Conservation (phyloP, 2,797 vertebrate species). For the Pristis pectinata region DNA sequence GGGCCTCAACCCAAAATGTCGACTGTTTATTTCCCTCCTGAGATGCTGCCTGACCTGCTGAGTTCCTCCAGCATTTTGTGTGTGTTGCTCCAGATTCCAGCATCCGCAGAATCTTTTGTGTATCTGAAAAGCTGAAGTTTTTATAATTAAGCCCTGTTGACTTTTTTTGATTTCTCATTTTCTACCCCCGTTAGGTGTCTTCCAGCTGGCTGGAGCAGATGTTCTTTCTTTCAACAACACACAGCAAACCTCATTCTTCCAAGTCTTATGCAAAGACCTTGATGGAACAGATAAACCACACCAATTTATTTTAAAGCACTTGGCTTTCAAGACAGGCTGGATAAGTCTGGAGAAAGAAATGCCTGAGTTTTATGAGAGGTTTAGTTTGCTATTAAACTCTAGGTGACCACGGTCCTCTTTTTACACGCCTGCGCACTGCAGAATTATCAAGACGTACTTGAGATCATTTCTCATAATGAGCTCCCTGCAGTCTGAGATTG, state of each 20-base stretch:
- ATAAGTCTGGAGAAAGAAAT: not conserved
- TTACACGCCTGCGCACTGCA: not conserved
- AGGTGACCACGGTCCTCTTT: not conserved
- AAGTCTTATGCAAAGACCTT: not conserved
- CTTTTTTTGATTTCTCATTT: not conserved
- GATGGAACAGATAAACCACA: not conserved
- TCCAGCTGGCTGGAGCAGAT: not conserved
- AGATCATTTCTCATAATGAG: not conserved
- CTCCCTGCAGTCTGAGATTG: not conserved
- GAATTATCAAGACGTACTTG: not conserved
- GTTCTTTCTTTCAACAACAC: not conserved
- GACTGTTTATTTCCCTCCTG: too few relatives aligned
- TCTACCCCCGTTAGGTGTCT: not conserved
- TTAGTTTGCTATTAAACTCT: not conserved
- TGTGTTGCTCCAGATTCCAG: too few relatives aligned
- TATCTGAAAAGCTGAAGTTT: not conserved
- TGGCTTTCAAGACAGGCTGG: not conserved
- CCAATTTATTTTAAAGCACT: not conserved
- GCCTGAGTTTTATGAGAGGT: not conserved
- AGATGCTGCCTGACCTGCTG: too few relatives aligned
- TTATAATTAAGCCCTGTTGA: not conserved
- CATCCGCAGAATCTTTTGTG: too few relatives aligned
- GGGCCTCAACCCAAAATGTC: too few relatives aligned
- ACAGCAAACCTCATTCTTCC: not conserved
- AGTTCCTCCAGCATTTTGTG: too few relatives aligned